These are phyloP conservation scores for Chorisops tibialis DNA, from an alignment of 2,888 invertebrate genomes.

Conservation along the genomic window DNA sequence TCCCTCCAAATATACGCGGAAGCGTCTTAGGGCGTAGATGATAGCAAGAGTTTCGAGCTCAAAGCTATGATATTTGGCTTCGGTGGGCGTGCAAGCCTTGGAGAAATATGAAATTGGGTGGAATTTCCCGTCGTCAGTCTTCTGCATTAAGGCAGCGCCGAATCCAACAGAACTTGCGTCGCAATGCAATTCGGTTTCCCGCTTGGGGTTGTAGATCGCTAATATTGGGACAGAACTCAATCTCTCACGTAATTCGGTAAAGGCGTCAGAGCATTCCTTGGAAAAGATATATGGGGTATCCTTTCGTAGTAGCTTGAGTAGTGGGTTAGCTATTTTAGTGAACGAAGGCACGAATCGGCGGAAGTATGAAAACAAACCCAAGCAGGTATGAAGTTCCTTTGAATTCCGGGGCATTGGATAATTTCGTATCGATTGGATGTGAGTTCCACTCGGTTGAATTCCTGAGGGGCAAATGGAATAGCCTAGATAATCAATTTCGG, in stretches of 20 bases:
- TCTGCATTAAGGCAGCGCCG: slow-evolving; percentile 38
- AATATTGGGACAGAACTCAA: slow-evolving; percentile 36
- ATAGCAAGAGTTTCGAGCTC: slow-evolving; percentile 41
- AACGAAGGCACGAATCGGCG: slow-evolving; percentile 29
- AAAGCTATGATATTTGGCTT: slow-evolving; percentile 40
- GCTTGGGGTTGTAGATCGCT: slow-evolving; percentile 37
- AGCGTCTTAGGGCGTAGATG: slow-evolving; percentile 38
- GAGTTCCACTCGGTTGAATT: not conserved
- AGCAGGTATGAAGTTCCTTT: slow-evolving; percentile 28
- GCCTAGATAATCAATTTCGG: not conserved
- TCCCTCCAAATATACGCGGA: slow-evolving; percentile 38
- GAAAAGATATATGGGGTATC: slow-evolving; percentile 21
- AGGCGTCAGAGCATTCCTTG: slow-evolving; percentile 8
- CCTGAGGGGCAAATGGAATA: not conserved
- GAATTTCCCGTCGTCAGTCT: slow-evolving; percentile 34
- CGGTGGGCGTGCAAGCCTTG: slow-evolving; percentile 37
- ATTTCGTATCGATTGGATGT: not conserved
- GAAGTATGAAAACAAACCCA: slow-evolving; percentile 33
- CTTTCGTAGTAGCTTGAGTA: slow-evolving; percentile 38
- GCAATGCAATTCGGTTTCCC: slow-evolving; percentile 40
- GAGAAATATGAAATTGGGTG: slow-evolving; percentile 41
- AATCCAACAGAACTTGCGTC: slow-evolving; percentile 39
- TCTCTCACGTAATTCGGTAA: slow-evolving; percentile 25
- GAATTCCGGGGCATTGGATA: not conserved
- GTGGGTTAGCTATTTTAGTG: slow-evolving; percentile 38